phyloP scores from a whole-genome alignment of 2,113 vertebrate genomes.

The Panthera tigris region DNA sequence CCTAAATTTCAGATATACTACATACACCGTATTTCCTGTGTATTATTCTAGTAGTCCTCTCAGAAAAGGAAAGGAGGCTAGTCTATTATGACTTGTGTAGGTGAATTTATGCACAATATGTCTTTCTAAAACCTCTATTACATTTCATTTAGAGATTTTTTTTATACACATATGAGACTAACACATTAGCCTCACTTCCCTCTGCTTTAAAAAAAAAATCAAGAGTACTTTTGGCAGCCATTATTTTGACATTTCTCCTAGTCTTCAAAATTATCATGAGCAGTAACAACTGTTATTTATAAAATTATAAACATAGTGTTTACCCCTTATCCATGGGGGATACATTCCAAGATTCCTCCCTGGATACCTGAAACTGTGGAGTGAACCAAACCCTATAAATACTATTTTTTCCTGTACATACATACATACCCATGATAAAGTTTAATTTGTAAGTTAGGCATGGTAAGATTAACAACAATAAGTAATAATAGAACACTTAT shows the following conservation, averaged over 20 bases:
- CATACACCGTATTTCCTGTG: not conserved
- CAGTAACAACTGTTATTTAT: not conserved
- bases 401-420: not conserved
- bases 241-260: not conserved
- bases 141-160: not conserved
- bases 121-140: not conserved
- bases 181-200: not conserved
- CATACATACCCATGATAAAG: not conserved
- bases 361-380: not conserved
- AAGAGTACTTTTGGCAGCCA: not conserved
- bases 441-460: not conserved
- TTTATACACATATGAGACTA: not conserved
- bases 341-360: not conserved
- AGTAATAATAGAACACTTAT: not conserved
- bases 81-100: not conserved
- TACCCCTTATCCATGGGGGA: not conserved
- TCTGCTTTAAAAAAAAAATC: not conserved
- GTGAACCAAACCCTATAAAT: not conserved
- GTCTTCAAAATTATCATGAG: not conserved
- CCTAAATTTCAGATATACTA: not conserved
- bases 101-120: not conserved
- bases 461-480: not conserved
- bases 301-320: not conserved
- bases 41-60: not conserved
- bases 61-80: not conserved